Base-by-base conservation (phyloP, 2,888 invertebrate genomes). In the Cephus rjabovi region DNA sequence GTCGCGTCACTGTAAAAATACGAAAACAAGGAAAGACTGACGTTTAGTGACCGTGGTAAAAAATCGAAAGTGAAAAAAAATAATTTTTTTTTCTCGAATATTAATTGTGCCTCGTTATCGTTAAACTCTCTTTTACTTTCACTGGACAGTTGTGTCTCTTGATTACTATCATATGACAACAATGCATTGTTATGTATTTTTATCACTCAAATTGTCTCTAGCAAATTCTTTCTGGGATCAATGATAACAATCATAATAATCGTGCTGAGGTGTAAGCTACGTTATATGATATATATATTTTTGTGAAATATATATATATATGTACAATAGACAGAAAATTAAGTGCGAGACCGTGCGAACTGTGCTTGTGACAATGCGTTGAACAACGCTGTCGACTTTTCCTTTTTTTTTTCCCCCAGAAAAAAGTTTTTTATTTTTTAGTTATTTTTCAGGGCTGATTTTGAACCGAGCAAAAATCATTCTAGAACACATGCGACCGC, bases 1-100 rank as follows among this genome's bases (percentile, higher is more conserved):
- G 84, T 84, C 87, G 87, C 87, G 86, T 91, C 91, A 91, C 91
- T 90, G 90, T 79, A 90, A 89, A 89, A 89, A 84, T 87, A 88
- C 75, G 81, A 69, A 79, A 73, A 80, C 23, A 56, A 74, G 74
- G 40, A 30, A 31, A 56, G 35, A 31, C 75, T 23, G 31, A n/a
- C 56, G 31, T 56, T 79, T 71, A 77, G 75, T 77, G 77, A 73
- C 78, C 71, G 73, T 78, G 56, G 56, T 23, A 2, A 56, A 9
- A 9, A 56, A 23, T 23, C 23, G 56, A 23, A 23, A 56, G 23
- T 15, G 1, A 6, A 56, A 56, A 15, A 0, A 40, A 15, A 40
- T 6, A 40, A 15, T 9, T 23, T 56, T 9, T 1, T 31, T 6
- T 9, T 23, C 23, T 9, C 23, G 56, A 56, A 56, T 23, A 56